Base-by-base conservation (phyloP, 1,140 invertebrate species). In the Neuroterus valhalla region DNA sequence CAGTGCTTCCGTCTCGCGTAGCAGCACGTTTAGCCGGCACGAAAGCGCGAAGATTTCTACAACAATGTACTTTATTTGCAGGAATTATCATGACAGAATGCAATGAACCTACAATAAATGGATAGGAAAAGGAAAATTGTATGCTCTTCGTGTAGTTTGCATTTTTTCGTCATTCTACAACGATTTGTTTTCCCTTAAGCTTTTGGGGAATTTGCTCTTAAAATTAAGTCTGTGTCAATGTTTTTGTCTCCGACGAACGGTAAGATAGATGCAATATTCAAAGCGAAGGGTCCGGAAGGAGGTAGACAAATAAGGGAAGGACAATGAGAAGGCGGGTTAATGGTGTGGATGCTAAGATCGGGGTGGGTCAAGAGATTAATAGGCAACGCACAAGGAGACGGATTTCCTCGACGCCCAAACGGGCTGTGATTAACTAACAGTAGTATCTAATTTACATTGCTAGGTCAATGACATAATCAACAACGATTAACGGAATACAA, bases 351-450 rank as follows among this genome's bases (percentile, higher is more conserved):
- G 52, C 31, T 62, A 62, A 62, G 52, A 62, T 62, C 31, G 52
- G 23, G 21, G 52, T 62, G 52, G 52, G 52, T 62, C 52, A 62
- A 62, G 52, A 62, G 52, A 62, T 62, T 62, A 62, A 62, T 62
- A 62, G 52, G 21, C 52, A 31, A 62, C 23, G 52, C 52, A 62
- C 52, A 62, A 62, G 52, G 52, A 62, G 26, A 26, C 52, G 52
- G 52, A 23, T 62, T 62, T 62, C 52, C 52, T 62, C 52, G 21
- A 31, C 23, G 26, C 21, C n/a, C 23, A 62, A 62, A 62, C n/a
- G 55, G 21, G 21, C n/a, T 62, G 23, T 62, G 26, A 62, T 62
- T 62, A 62, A 62, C 55, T 62, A 23, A 15, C 14, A 62, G 55
- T 15, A 31, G n/a, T 12, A 23, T 38, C 26, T 62, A 62, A 62